Evolutionary conservation across 92 coral and sea anemone species (phyloP), one percentile per base, ranked within the genome.

Genomic region (Porites rus): DNA sequence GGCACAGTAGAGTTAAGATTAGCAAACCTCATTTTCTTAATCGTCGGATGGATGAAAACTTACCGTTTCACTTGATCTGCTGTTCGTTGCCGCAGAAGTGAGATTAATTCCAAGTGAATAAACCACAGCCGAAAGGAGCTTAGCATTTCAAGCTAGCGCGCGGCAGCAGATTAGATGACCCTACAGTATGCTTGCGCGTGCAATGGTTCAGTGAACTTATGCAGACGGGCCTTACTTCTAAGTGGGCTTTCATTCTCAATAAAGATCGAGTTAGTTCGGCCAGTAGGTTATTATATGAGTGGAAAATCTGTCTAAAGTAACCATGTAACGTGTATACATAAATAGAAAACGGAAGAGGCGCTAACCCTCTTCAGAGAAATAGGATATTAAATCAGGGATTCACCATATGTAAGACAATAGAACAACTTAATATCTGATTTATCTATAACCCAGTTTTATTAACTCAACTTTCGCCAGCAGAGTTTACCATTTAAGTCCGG

Each of bases 351-450:
- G 46, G 46, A 38, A 38, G 46, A 70, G 18, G 75, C 52, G 53
- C 18, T 64, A 64, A 64, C 69, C 69, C 21, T 64, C 46, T 38
- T 38, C 46, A 38, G 46, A 38, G 46, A 38, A 38, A 38, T 38
- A 38, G 46, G 46, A 38, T 38, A 17, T 24, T 58, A 59, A 71
- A 13, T 16, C 51, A 25, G 69, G 25, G 52, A 76, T 25, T 80
- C 53, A 65, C 76, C 28, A 51, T 24, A 19, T 11, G 85, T 25
- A 56, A 69, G 74, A 79, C 75, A 66, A n/a, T 31, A 4, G 3
- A 17, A 16, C 65, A 20, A 53, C 53, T 11, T 4, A 24, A 53
- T 51, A 53, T 19, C 63, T 74, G 78, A 53, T 20, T 74, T 53
- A 52, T 50, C 60, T 38, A 38, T 38, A 38, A 38, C 46, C 46